These are phyloP conservation scores for Parapristionchus giblindavisi DNA, from an alignment of 2,888 invertebrate species.

Conservation along the genomic window DNA sequence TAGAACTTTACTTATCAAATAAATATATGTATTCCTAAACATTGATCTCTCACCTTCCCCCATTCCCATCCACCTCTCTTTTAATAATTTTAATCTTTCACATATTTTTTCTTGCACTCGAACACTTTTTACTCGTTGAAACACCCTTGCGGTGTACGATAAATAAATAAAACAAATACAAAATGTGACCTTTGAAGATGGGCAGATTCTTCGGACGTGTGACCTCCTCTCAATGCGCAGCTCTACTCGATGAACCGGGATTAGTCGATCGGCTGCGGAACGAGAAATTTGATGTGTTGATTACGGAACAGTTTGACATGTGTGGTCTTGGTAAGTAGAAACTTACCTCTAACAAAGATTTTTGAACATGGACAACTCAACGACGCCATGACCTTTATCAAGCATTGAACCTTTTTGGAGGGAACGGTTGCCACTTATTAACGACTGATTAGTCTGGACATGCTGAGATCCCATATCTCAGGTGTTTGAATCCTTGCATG, in stretches of 20 bases:
- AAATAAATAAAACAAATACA: too few species aligned
- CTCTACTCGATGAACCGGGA: constrained; percentile 19
- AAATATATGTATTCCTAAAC: too few species aligned
- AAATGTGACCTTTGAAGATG: constrained; percentile 6
- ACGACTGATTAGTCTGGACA: neutral
- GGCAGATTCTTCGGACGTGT: constrained; percentile 5
- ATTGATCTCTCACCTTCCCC: too few species aligned
- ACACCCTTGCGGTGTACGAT: too few species aligned
- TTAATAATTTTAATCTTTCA: too few species aligned
- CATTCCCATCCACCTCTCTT: too few species aligned
- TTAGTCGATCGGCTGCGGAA: neutral
- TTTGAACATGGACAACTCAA: too few species aligned
- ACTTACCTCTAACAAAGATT: neutral
- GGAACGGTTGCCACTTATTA: neutral
- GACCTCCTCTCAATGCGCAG: neutral
- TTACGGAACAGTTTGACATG: constrained; percentile 26
- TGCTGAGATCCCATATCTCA: neutral
- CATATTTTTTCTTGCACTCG: too few species aligned
- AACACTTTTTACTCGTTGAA: too few species aligned
- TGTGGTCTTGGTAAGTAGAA: constrained; percentile 14
- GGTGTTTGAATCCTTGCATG: neutral
- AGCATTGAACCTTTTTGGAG: neutral
- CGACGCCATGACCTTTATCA: neutral
- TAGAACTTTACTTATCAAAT: too few species aligned
- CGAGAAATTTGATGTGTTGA: constrained; percentile 12